Percentiles rank a stretch among this genome's conserved stretches.
phyloP scores from a whole-genome alignment of 1,140 invertebrate species.

The Zaprionus camerounensis region DNA sequence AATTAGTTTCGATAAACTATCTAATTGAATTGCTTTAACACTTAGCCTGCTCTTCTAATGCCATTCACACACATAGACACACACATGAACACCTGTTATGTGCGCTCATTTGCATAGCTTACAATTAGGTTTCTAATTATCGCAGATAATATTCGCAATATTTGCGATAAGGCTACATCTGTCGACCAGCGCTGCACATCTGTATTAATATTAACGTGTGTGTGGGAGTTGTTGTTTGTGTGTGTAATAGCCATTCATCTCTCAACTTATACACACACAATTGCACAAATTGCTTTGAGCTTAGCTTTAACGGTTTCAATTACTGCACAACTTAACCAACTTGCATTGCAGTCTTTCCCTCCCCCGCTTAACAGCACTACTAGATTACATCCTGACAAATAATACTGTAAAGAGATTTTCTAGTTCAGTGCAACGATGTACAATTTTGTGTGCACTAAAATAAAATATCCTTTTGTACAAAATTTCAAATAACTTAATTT shows the following conservation, averaged over 20 bases:
- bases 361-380: not conserved
- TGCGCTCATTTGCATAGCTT: constrained; percentile 71
- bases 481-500: too few relatives aligned
- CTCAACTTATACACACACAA: not conserved
- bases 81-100: constrained; percentile 29
- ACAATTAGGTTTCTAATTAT: constrained; percentile 81
- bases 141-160: constrained; percentile 77
- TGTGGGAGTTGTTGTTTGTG: not conserved
- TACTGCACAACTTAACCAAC: constrained; percentile 57
- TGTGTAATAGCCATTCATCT: constrained; percentile 50
- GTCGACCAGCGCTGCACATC: not conserved
- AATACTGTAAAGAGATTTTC: constrained; percentile 67
- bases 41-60: constrained; percentile 51
- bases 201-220: constrained; percentile 58
- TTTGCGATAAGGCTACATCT: constrained; percentile 65
- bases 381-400: constrained; percentile 9
- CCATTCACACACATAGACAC: constrained; percentile 25
- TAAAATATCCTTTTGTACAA: too few relatives aligned
- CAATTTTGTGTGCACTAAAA: not conserved
- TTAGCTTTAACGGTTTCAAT: constrained; percentile 77
- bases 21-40: constrained; percentile 76
- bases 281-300: constrained; percentile 52
- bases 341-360: not conserved
- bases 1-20: constrained; percentile 71
- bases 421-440: constrained; percentile 13